phyloP scores from a whole-genome alignment of 2,113 vertebrate species.

The Suncus etruscus region DNA sequence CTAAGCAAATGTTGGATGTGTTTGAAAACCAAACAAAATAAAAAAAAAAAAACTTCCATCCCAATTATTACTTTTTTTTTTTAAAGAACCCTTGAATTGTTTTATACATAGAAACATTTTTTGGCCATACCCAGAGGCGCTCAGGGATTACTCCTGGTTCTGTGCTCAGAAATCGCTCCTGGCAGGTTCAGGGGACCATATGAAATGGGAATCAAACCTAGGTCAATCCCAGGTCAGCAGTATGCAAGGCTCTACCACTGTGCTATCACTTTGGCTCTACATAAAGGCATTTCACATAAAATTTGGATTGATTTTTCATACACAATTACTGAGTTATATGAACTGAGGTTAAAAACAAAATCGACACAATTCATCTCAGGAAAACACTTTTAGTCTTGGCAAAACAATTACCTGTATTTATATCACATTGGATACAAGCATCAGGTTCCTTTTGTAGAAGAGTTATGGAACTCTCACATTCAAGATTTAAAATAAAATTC shows the following conservation, averaged over 20 bases:
- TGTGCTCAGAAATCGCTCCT: no score
- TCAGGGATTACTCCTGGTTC: no score
- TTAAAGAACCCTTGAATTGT: neutral
- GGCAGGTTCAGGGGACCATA: no score
- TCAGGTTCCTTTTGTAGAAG: neutral
- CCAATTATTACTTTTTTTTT: neutral
- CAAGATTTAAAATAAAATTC: conserved; percentile 23
- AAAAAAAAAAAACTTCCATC: neutral
- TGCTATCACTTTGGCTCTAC: no score
- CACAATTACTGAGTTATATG: neutral
- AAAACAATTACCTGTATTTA: neutral
- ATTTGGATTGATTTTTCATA: conserved; percentile 3
- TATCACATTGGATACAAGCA: neutral
- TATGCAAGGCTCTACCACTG: no score
- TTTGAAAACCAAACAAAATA: no score
- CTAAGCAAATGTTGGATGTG: neutral
- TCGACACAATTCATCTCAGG: neutral
- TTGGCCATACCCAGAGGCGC: no score
- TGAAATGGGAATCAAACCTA: no score
- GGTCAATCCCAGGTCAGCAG: no score
- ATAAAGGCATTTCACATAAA: neutral
- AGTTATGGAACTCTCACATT: neutral
- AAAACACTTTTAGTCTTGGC: neutral
- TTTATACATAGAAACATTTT: conserved; percentile 27
- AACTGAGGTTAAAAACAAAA: conserved; percentile 9